Evolutionary conservation across 1,140 invertebrate genomes (phyloP).

Genomic region (Mya arenaria): DNA sequence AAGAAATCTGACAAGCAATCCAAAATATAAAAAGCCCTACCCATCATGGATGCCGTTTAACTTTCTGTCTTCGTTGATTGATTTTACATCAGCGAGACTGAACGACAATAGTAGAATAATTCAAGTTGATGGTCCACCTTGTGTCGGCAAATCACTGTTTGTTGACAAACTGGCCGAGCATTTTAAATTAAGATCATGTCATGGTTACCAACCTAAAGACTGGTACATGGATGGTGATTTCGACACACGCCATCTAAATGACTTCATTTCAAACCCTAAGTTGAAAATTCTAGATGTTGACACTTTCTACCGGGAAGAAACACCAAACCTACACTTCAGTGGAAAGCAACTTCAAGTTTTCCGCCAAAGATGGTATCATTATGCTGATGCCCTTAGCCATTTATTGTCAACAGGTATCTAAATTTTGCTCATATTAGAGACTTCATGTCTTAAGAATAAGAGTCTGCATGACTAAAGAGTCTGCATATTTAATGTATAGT

Average conservation of each 20-base stretch:
- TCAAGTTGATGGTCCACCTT: conserved; percentile 73
- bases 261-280: conserved; percentile 58
- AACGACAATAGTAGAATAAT: conserved; percentile 74
- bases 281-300: conserved; percentile 65
- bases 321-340: conserved; percentile 63
- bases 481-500: neutral
- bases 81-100: conserved; percentile 54
- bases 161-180: conserved; percentile 71
- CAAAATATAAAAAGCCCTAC: conserved; percentile 35
- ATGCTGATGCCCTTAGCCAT: conserved; percentile 68
- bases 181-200: conserved; percentile 71
- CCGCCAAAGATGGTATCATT: conserved; percentile 62
- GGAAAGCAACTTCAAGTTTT: conserved; percentile 65
- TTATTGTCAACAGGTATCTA: conserved; percentile 72
- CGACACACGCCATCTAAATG: conserved; percentile 69
- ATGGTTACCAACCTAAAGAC: conserved; percentile 60
- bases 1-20: conserved; percentile 25
- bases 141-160: conserved; percentile 69
- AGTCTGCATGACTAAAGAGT: neutral
- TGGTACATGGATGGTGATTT: conserved; percentile 53
- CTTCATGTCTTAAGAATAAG: neutral
- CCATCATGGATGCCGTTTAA: conserved; percentile 22
- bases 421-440: neutral
- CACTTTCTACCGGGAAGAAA: conserved; percentile 67
- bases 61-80: neutral